Evolutionary conservation across 2,797 vertebrate genomes (phyloP).

Genomic region (Melanotaenia nigrans): DNA sequence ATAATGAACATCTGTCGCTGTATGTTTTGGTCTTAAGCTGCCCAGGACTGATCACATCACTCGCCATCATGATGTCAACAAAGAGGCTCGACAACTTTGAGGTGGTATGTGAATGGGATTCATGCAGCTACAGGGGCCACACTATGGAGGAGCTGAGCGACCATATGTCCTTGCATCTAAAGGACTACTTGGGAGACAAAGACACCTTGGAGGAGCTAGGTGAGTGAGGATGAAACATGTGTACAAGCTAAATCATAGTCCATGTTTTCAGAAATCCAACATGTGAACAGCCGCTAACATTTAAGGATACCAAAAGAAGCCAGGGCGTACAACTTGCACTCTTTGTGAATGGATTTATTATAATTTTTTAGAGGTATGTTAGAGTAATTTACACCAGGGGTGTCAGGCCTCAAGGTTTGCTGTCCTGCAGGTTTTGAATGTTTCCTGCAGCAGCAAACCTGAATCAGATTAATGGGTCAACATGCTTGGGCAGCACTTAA

Average conservation of each 20-base stretch:
- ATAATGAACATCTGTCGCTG: neutral
- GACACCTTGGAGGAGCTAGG: conserved; percentile 86
- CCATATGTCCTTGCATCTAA: conserved; percentile 74
- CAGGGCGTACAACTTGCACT: too few species aligned
- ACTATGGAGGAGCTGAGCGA: conserved; percentile 81
- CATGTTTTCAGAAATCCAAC: too few species aligned
- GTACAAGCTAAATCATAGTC: neutral
- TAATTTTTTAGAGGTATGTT: neutral
- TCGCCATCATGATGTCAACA: conserved; percentile 70
- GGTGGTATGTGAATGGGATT: conserved; percentile 78
- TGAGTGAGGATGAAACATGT: conserved; percentile 47
- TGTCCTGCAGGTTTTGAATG: too few species aligned
- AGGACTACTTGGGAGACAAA: conserved; percentile 79
- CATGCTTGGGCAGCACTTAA: too few species aligned
- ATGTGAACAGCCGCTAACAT: too few species aligned
- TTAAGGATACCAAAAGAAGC: too few species aligned
- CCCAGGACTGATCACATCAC: neutral
- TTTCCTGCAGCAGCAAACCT: too few species aligned
- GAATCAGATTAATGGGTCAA: too few species aligned
- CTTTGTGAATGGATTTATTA: neutral
- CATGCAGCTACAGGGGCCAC: conserved; percentile 76
- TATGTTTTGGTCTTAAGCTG: neutral
- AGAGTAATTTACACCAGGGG: neutral
- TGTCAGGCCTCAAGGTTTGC: too few species aligned
- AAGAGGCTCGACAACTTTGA: conserved; percentile 71